phyloP scores from a whole-genome alignment of 2,888 invertebrate genomes.

The Chydorus sphaericus region DNA sequence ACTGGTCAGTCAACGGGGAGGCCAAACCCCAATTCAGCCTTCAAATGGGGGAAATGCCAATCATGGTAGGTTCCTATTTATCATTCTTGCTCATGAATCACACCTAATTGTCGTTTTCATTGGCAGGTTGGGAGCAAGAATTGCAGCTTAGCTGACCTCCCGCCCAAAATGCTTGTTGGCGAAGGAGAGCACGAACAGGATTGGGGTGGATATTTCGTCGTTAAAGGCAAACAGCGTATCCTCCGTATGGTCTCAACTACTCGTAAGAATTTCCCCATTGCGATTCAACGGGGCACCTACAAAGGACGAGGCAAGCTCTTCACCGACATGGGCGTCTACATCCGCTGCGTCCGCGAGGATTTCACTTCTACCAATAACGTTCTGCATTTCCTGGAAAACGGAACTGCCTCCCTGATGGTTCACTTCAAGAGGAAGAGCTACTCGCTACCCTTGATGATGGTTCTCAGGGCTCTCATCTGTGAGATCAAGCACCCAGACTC shows the following conservation, averaged over 20 bases:
- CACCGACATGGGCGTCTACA: constrained; percentile 70
- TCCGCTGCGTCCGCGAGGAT: constrained; percentile 68
- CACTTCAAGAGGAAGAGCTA: constrained; percentile 61
- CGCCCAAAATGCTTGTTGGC: constrained; percentile 56
- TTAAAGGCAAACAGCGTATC: constrained; percentile 85
- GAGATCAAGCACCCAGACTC: constrained; percentile 64
- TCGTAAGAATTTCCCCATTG: constrained; percentile 71
- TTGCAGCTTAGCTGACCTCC: constrained; percentile 63
- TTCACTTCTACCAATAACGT: constrained; percentile 68
- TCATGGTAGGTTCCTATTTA: constrained; percentile 68
- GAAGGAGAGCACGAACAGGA: constrained; percentile 85
- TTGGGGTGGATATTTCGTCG: constrained; percentile 93
- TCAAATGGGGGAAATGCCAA: constrained; percentile 68
- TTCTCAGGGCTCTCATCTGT: constrained; percentile 75
- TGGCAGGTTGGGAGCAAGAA: constrained; percentile 56
- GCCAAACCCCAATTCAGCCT: constrained; percentile 45
- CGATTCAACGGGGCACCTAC: constrained; percentile 66
- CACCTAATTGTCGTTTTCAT: constrained; percentile 17
- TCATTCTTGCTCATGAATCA: constrained; percentile 1
- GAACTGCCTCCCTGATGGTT: constrained; percentile 74
- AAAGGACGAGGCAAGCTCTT: constrained; percentile 66
- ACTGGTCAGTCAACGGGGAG: constrained; percentile 46
- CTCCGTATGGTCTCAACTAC: constrained; percentile 69
- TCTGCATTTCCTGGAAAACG: constrained; percentile 83
- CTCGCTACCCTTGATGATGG: constrained; percentile 75